Evolutionary conservation across 2,797 vertebrate species (phyloP).

Genomic region (Nannoperca obscura): DNA sequence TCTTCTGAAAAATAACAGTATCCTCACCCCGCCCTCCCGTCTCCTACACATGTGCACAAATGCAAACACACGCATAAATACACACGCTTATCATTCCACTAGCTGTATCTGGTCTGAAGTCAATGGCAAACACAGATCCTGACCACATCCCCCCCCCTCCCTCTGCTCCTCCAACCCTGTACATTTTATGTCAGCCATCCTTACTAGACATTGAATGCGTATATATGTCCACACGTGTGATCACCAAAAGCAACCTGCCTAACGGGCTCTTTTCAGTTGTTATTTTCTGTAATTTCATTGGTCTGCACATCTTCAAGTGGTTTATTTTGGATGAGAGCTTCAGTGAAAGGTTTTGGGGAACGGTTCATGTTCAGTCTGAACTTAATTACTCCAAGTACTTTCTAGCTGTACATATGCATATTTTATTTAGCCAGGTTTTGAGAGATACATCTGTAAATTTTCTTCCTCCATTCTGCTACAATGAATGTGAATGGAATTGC

Average conservation of each 20-base stretch:
- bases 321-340: background rate
- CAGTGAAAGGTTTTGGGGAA: background rate
- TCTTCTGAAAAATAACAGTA: slow-evolving; percentile 85
- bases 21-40: slow-evolving; percentile 70
- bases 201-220: background rate
- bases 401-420: background rate
- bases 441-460: background rate
- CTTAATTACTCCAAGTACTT: background rate
- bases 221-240: background rate
- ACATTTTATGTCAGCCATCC: background rate
- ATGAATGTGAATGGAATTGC: background rate
- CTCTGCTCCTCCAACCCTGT: background rate
- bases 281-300: background rate
- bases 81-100: slow-evolving; percentile 57
- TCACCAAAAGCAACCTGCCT: background rate
- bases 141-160: background rate
- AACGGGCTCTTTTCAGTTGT: background rate
- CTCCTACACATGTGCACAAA: slow-evolving; percentile 62
- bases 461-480: background rate
- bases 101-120: slow-evolving; percentile 47
- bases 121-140: slow-evolving; percentile 35
- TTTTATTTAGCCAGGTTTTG: background rate
- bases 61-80: slow-evolving; percentile 61
- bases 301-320: background rate
- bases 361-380: background rate